phyloP scores from a whole-genome alignment of 2,888 invertebrate species.

The Ormyrus nitidulus region DNA sequence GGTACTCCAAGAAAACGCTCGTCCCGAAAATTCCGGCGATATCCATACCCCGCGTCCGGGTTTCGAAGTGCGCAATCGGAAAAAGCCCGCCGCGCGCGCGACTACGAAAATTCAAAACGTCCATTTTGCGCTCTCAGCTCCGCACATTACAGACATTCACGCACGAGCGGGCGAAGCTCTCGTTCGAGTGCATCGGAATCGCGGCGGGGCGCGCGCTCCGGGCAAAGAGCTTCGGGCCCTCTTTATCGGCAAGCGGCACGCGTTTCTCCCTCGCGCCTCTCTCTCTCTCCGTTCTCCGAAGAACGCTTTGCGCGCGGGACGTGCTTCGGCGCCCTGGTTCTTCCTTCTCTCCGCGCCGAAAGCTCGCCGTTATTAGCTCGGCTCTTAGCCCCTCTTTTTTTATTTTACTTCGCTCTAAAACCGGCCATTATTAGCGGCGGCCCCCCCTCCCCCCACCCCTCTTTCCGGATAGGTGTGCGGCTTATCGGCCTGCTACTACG shows the following conservation, averaged over 20 bases:
- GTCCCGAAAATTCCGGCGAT: too few relatives aligned
- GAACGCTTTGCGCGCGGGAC: conserved; percentile 41
- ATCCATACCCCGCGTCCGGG: too few relatives aligned
- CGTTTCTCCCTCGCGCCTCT: conserved; percentile 21
- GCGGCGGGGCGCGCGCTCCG: conserved; percentile 30
- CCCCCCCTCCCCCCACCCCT: background rate
- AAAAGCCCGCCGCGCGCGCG: background rate
- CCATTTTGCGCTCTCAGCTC: conserved; percentile 40
- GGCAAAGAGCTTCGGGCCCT: conserved; percentile 39
- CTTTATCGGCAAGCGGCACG: conserved; percentile 54
- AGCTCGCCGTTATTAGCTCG: conserved; percentile 7
- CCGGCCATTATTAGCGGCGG: conserved; percentile 33
- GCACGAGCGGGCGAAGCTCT: too few relatives aligned
- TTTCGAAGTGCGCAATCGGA: too few relatives aligned
- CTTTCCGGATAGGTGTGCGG: too few relatives aligned
- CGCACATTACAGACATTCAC: background rate
- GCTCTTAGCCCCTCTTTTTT: background rate
- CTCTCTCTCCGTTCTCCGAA: conserved; percentile 5
- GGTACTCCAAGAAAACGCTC: too few relatives aligned
- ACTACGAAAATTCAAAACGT: conserved; percentile 21
- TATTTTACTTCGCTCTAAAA: background rate
- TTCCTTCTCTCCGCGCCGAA: background rate
- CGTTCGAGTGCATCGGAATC: conserved; percentile 6
- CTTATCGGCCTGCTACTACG: too few relatives aligned
- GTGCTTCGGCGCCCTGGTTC: conserved; percentile 40